phyloP scores from a whole-genome alignment of 2,888 invertebrate genomes.

The Agonopterix alstromeriana region DNA sequence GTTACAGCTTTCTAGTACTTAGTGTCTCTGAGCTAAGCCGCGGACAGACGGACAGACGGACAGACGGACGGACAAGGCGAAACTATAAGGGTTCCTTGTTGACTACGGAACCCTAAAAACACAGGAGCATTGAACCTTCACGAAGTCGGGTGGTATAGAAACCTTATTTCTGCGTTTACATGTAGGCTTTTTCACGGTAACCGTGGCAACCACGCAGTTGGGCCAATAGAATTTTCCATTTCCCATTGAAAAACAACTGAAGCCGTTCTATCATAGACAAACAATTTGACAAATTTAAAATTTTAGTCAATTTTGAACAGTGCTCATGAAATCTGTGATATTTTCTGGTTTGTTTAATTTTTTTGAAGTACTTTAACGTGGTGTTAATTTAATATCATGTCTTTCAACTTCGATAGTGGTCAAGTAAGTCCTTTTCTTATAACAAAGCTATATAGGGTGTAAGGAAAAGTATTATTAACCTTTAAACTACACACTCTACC shows the following conservation, averaged over 20 bases:
- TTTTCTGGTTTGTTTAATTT: slow-evolving; percentile 23
- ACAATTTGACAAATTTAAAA: slow-evolving; percentile 24
- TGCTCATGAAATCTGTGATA: slow-evolving; percentile 32
- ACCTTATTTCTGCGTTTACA: neutral
- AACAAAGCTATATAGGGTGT: too few relatives aligned
- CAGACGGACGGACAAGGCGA: too few relatives aligned
- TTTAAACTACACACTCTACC: too few relatives aligned
- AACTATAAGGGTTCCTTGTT: too few relatives aligned
- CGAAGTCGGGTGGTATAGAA: too few relatives aligned
- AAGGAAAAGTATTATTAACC: too few relatives aligned
- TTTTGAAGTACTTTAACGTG: slow-evolving; percentile 20
- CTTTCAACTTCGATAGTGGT: slow-evolving; percentile 65
- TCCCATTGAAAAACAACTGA: slow-evolving; percentile 23
- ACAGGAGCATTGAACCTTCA: too few relatives aligned
- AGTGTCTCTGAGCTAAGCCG: too few relatives aligned
- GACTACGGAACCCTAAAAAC: too few relatives aligned
- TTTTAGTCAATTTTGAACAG: slow-evolving; percentile 25
- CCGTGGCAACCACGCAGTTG: slow-evolving; percentile 54
- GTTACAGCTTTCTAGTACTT: too few relatives aligned
- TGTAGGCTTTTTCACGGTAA: slow-evolving; percentile 18
- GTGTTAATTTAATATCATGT: slow-evolving; percentile 33
- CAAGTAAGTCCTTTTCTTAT: slow-evolving; percentile 41
- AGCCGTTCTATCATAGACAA: slow-evolving; percentile 19
- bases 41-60: too few relatives aligned
- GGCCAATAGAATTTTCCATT: slow-evolving; percentile 57